Conservation (phyloP, 2,113 vertebrate genomes). For the Paradoxurus hermaphroditus region DNA sequence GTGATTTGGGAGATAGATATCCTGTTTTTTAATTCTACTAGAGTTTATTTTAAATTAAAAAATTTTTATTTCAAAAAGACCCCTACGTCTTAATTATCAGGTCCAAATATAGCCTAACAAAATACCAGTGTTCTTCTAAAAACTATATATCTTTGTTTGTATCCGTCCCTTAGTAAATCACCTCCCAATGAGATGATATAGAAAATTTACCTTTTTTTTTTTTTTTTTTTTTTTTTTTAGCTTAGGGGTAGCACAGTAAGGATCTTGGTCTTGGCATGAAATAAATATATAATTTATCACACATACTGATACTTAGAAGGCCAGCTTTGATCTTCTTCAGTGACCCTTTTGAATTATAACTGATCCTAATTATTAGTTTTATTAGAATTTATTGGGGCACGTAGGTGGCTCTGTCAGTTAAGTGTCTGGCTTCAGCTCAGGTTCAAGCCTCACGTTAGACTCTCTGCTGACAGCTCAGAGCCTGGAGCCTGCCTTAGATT, state of each 20-base stretch:
- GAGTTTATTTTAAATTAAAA: neutral
- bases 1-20: neutral
- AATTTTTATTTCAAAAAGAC: neutral
- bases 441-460: no score
- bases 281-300: neutral
- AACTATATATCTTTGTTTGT: neutral
- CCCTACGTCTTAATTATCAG: neutral
- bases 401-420: no score
- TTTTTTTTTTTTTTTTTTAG: neutral
- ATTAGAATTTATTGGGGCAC: neutral
- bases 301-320: neutral
- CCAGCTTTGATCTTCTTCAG: neutral
- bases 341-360: neutral
- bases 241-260: neutral
- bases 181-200: neutral
- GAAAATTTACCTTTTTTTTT: neutral
- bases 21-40: neutral
- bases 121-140: neutral
- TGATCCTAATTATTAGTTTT: neutral
- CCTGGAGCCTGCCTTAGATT: no score
- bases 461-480: no score
- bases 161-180: neutral
- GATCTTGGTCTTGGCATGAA: neutral
- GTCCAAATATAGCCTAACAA: neutral
- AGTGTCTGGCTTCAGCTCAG: no score